Conservation (phyloP, 2,113 vertebrate genomes). For the Amphiprion ocellaris region DNA sequence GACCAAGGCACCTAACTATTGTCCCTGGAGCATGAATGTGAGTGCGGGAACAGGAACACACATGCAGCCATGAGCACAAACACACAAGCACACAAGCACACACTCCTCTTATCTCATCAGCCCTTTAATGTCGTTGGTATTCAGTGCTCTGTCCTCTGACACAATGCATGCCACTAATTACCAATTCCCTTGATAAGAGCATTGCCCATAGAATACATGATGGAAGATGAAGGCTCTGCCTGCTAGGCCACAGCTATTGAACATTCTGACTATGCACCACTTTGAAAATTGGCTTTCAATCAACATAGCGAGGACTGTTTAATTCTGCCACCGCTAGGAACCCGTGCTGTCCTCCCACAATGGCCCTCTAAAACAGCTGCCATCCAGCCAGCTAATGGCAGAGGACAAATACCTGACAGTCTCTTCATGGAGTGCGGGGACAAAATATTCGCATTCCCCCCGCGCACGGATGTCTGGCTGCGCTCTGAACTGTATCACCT, state of each 20-base stretch:
- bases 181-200: conserved; percentile 78
- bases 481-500: conserved; percentile 50
- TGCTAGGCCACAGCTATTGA: conserved; percentile 51
- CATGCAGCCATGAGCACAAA: conserved; percentile 26
- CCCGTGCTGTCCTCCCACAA: conserved; percentile 32
- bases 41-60: conserved; percentile 14
- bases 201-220: conserved; percentile 65
- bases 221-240: conserved; percentile 65
- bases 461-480: conserved; percentile 40
- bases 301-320: conserved; percentile 46
- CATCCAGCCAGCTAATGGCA: conserved; percentile 42
- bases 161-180: conserved; percentile 77
- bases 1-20: conserved; percentile 52
- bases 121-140: conserved; percentile 76
- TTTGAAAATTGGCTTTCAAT: conserved; percentile 77
- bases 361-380: conserved; percentile 55
- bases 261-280: conserved; percentile 54
- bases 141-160: conserved; percentile 77
- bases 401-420: conserved; percentile 56
- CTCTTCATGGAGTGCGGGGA: conserved; percentile 37
- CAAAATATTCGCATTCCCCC: conserved; percentile 44
- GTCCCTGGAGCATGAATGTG: conserved; percentile 65
- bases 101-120: conserved; percentile 79
- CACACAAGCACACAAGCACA: conserved; percentile 32
- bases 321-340: conserved; percentile 49